Evolutionary conservation across 2,888 invertebrate species (phyloP).

Genomic region (Brachycybe producta): DNA sequence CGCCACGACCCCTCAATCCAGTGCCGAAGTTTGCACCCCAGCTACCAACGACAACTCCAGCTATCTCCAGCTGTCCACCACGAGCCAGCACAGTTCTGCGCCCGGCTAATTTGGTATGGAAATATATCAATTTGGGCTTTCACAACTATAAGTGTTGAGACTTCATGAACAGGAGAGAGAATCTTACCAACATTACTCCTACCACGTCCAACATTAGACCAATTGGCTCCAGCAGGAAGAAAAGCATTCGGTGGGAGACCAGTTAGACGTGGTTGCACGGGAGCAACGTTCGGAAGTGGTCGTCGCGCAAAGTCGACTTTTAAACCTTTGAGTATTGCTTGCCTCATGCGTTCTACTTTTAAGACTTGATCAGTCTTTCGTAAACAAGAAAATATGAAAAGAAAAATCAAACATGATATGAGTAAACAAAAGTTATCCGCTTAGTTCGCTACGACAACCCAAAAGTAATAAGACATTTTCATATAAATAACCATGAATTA

Average conservation of each 20-base stretch:
- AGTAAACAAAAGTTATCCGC: not conserved
- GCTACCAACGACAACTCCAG: slow-evolving; percentile 76
- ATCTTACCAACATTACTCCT: slow-evolving; percentile 13
- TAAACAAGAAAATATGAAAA: not conserved
- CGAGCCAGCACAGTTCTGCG: slow-evolving; percentile 46
- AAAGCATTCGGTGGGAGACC: not conserved
- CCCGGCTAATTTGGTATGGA: slow-evolving; percentile 27
- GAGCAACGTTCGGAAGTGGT: slow-evolving; percentile 39
- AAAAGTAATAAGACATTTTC: too few species aligned
- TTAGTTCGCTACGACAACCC: not conserved
- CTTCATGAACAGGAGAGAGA: too few species aligned
- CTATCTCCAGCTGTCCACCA: slow-evolving; percentile 69
- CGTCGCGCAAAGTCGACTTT: slow-evolving; percentile 61
- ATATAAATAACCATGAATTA: too few species aligned
- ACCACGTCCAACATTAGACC: slow-evolving; percentile 18
- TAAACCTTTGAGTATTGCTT: slow-evolving; percentile 71
- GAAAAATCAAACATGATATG: not conserved
- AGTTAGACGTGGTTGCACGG: slow-evolving; percentile 27
- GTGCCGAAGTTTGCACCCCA: slow-evolving; percentile 65
- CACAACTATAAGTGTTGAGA: too few species aligned
- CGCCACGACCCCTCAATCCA: slow-evolving; percentile 23
- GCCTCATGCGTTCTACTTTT: slow-evolving; percentile 76
- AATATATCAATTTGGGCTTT: too few species aligned
- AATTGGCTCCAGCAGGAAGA: slow-evolving; percentile 13
- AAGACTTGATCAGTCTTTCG: slow-evolving; percentile 64